Evolutionary conservation across 64 coral and sea anemone genomes (phyloP).

Genomic region (Montipora cactus): DNA sequence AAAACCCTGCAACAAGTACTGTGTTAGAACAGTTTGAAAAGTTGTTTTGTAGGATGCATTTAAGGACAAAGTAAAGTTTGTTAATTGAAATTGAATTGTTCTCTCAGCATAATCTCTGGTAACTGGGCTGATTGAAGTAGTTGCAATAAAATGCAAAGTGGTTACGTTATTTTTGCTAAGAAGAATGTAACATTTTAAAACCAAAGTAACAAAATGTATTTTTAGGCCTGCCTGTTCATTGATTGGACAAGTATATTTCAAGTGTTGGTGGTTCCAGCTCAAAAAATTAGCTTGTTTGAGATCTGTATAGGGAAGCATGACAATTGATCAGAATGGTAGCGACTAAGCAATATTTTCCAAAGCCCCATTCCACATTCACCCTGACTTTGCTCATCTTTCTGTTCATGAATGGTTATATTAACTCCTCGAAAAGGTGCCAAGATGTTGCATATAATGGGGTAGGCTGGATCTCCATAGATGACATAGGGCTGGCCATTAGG

Average conservation of each 20-base stretch:
- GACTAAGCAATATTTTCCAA: slow-evolving; percentile 52
- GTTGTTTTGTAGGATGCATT: slow-evolving; percentile 1
- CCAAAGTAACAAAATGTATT: not conserved
- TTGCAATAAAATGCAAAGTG: slow-evolving; percentile 8
- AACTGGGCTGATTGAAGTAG: not conserved
- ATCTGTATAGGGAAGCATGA: slow-evolving; percentile 45
- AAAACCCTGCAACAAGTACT: not conserved
- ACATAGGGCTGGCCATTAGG: not conserved
- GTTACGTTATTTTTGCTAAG: not conserved
- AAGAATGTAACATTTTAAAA: not conserved
- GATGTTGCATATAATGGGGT: slow-evolving; percentile 11
- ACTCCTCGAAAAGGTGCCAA: slow-evolving; percentile 9
- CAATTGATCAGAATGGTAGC: slow-evolving; percentile 36
- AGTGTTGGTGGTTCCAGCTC: slow-evolving; percentile 24
- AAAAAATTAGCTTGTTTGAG: slow-evolving; percentile 46
- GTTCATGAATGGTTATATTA: not conserved
- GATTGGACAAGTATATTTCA: slow-evolving; percentile 39
- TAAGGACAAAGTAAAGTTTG: not conserved
- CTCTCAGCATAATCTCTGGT: slow-evolving; percentile 15
- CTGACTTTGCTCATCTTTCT: slow-evolving; percentile 38
- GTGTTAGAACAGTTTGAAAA: not conserved
- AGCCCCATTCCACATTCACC: slow-evolving; percentile 30
- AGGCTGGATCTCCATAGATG: not conserved
- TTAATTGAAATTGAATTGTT: not conserved
- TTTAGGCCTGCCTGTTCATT: not conserved